phyloP scores from a whole-genome alignment of 2,888 invertebrate species.

The Carpatolechia fugitivella region DNA sequence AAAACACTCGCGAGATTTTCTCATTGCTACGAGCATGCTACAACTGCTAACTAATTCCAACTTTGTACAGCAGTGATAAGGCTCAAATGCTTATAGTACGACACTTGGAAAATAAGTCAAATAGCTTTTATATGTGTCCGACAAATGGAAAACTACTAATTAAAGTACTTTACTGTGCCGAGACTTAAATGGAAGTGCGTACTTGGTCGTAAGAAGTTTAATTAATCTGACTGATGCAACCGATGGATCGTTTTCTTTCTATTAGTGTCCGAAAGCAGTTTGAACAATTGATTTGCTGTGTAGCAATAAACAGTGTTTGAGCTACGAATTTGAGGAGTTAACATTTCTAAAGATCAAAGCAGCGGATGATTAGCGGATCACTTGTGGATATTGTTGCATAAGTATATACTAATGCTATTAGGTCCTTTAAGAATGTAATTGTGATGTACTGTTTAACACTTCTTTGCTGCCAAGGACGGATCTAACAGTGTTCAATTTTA shows the following conservation, averaged over 20 bases:
- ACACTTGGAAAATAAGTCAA: conserved; percentile 57
- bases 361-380: conserved; percentile 65
- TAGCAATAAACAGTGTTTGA: conserved; percentile 68
- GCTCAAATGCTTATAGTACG: conserved; percentile 41
- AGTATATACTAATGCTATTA: conserved; percentile 57
- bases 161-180: conserved; percentile 61
- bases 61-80: conserved; percentile 43
- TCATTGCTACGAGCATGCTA: neutral
- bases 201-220: conserved; percentile 62
- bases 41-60: conserved; percentile 32
- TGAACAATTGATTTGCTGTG: conserved; percentile 66
- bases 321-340: conserved; percentile 67
- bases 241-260: conserved; percentile 61
- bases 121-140: conserved; percentile 69
- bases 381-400: conserved; percentile 65
- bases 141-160: conserved; percentile 74
- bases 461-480: conserved; percentile 51
- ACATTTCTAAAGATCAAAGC: conserved; percentile 61
- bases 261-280: conserved; percentile 63
- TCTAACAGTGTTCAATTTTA: neutral
- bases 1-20: conserved; percentile 42
- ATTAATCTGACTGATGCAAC: conserved; percentile 69
- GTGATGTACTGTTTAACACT: conserved; percentile 65
- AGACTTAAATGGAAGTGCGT: conserved; percentile 61
- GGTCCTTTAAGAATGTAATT: conserved; percentile 48